Percentiles rank a stretch among this genome's conserved stretches.
These are phyloP conservation scores for Melanerpes aurifrons DNA, from an alignment of 2,113 vertebrate genomes.

Conservation along the genomic window DNA sequence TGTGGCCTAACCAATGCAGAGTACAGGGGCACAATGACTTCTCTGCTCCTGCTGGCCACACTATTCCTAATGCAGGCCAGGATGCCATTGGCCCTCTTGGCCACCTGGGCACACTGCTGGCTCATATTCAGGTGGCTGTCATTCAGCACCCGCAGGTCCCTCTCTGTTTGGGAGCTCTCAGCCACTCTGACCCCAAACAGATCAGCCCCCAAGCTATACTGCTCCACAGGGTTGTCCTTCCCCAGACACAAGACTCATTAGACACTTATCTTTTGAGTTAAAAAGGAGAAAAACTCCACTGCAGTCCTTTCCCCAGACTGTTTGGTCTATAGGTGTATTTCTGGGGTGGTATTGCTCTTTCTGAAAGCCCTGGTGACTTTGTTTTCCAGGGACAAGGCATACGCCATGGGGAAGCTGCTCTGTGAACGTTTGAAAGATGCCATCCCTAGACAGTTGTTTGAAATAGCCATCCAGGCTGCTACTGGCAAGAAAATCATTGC, in stretches of 20 bases:
- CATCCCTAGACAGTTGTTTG: slow-evolving; percentile 95
- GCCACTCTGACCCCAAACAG: too few relatives aligned
- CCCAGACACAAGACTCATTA: not conserved
- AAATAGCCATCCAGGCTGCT: slow-evolving; percentile 93
- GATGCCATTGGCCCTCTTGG: too few relatives aligned
- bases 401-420: slow-evolving; percentile 85
- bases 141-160: too few relatives aligned
- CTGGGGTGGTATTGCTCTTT: not conserved
- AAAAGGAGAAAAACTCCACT: not conserved
- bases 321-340: not conserved
- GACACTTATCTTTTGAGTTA: not conserved
- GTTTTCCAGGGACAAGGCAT: slow-evolving; percentile 84
- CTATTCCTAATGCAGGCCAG: too few relatives aligned
- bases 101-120: too few relatives aligned
- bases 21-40: too few relatives aligned
- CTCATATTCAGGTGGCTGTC: too few relatives aligned
- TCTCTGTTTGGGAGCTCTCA: too few relatives aligned
- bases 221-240: too few relatives aligned
- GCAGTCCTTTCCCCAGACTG: not conserved
- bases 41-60: too few relatives aligned
- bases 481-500: slow-evolving; percentile 91
- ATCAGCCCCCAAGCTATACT: too few relatives aligned
- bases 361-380: not conserved
- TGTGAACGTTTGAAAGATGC: slow-evolving; percentile 91
- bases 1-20: too few relatives aligned